Percentiles rank a stretch among this genome's conserved stretches.
phyloP scores from a whole-genome alignment of 1,140 invertebrate genomes.

The Eueides isabella region DNA sequence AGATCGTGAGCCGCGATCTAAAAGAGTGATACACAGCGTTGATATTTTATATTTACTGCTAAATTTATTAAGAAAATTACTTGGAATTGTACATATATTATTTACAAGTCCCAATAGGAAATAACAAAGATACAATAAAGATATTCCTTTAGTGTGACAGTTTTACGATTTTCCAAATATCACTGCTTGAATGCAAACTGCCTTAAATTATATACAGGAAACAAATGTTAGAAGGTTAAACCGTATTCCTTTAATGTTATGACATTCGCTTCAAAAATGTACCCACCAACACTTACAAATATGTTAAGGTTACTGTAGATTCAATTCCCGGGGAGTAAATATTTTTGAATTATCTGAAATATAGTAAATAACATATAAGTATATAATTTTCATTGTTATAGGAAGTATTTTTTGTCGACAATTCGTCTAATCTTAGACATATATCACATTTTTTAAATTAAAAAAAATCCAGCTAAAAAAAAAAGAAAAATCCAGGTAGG shows the following conservation, averaged over 20 bases:
- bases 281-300: background rate
- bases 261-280: background rate
- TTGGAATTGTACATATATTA: too few species aligned
- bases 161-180: slow-evolving; percentile 2
- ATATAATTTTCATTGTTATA: too few species aligned
- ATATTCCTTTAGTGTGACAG: background rate
- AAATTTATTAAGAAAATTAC: background rate
- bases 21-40: too few species aligned
- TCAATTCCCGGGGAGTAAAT: background rate
- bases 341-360: too few species aligned
- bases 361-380: too few species aligned
- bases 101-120: background rate
- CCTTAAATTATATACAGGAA: slow-evolving; percentile 2
- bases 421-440: too few species aligned
- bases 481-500: too few species aligned
- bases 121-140: background rate
- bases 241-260: background rate
- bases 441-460: too few species aligned
- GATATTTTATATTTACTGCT: background rate
- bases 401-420: too few species aligned
- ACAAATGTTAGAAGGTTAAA: background rate
- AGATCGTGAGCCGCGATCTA: too few species aligned
- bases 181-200: background rate
- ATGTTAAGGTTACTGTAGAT: background rate
- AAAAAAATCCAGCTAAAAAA: too few species aligned